Evolutionary conservation across 2,797 vertebrate species (phyloP), one percentile per base, ranked within the genome.

Genomic region (Enteromius fasciolatus): DNA sequence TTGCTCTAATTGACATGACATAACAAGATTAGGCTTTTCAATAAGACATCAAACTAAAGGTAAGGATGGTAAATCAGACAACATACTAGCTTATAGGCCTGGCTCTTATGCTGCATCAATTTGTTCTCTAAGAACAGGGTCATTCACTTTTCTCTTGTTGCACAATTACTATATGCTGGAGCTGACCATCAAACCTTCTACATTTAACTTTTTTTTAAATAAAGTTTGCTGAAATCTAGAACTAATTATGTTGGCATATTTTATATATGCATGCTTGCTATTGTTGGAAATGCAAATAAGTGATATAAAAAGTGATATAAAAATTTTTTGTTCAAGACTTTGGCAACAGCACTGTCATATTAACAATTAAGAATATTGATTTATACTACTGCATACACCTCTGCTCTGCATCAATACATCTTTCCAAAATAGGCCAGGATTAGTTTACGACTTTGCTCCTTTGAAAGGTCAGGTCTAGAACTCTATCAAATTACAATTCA

Each of bases 11-110:
- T 78, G 63, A 79, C 33, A 82, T 84, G 76, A 77, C 63, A 82
- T 80, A 72, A 80, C 69, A 77, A 69, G 76, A 44, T n/a, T 48
- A 75, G 41, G 12, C 12, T 73, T 73, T 80, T 36, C 57, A 81
- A 66, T 41, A 61, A 85, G 74, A 70, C 67, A 81, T 61, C 75
- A 76, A 66, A 85, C 72, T 77, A 83, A 79, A 83, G n/a, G 63
- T 39, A 78, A 82, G 79, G 52, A 63, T 8, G 61, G 20, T 72
- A 72, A 72, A 80, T 48, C 68, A 75, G 7, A 36, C 14, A 23
- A 33, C 39, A 69, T 20, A 44, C 25, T 11, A 31, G 52, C 57
- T 31, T 31, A 80, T 54, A 59, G 39, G 18, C 4, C 18, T 46
- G 33, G 48, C 54, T 52, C 20, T 39, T 54, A 23, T 9, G 23